Conservation (phyloP, 2,113 vertebrate species). For the Donacobius atricapilla region DNA sequence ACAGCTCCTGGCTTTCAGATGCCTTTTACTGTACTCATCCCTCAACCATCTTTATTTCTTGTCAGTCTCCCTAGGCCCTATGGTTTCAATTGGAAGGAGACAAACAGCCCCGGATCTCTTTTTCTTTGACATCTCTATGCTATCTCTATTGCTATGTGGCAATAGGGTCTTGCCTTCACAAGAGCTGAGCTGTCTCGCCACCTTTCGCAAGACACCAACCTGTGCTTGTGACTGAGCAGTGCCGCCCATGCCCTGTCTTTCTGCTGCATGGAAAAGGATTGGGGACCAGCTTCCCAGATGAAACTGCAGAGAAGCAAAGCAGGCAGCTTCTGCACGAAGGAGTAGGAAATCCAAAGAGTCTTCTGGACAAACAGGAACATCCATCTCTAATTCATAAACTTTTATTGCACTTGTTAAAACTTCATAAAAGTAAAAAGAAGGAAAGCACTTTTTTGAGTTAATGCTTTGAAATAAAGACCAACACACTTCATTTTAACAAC, state of each 20-base stretch:
- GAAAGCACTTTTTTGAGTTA: not conserved
- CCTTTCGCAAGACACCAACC: not conserved
- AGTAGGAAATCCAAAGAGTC: not conserved
- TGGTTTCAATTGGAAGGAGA: not conserved
- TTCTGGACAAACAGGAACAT: not conserved
- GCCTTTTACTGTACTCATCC: not conserved
- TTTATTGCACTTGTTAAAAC: not conserved
- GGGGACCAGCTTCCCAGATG: not conserved
- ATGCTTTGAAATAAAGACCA: not conserved
- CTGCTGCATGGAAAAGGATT: not conserved
- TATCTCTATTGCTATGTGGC: not conserved
- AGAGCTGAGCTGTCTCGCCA: not conserved
- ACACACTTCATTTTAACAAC: not conserved
- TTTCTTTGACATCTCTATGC: not conserved
- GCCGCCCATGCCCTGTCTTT: accelerated
- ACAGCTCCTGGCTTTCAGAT: not conserved
- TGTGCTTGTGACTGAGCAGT: not conserved
- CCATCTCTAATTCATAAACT: not conserved
- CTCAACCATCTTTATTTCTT: not conserved
- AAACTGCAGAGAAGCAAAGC: not conserved
- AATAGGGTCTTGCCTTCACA: not conserved
- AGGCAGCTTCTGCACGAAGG: not conserved
- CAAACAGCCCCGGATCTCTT: not conserved
- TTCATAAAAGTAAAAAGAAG: not conserved
- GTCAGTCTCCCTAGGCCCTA: not conserved